These are phyloP conservation scores for Lepilemur septentrionalis DNA, from an alignment of 2,797 vertebrate species.

Conservation along the genomic window DNA sequence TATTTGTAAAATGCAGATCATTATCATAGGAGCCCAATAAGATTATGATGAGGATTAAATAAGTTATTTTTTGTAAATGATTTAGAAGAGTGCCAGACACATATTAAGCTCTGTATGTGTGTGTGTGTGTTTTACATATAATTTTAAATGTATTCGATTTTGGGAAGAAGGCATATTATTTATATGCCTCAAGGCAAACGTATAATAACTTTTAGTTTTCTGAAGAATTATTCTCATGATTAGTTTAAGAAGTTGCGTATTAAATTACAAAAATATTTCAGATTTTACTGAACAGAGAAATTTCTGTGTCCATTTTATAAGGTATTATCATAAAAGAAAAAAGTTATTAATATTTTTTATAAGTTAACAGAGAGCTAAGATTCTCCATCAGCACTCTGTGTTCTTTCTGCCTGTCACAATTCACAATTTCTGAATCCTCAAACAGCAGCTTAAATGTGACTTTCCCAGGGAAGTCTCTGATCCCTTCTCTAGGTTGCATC, in stretches of 20 bases:
- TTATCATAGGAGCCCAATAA: neutral
- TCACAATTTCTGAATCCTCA: neutral
- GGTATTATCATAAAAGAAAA: neutral
- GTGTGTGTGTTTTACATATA: neutral
- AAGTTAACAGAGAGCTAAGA: neutral
- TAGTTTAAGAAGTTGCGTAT: neutral
- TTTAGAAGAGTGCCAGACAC: neutral
- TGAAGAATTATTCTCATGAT: neutral
- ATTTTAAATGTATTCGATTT: neutral
- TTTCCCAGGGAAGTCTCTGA: neutral
- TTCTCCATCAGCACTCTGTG: neutral
- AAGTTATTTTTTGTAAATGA: neutral
- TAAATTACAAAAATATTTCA: conserved; percentile 10
- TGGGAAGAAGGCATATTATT: neutral
- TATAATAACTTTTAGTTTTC: neutral
- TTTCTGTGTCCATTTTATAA: neutral
- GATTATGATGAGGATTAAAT: neutral
- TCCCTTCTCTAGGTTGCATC: neutral
- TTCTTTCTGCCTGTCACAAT: neutral
- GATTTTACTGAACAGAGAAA: neutral
- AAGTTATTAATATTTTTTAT: neutral
- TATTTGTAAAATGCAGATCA: neutral
- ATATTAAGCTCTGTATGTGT: neutral
- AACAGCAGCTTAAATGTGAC: neutral
- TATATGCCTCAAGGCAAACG: neutral